A percentile compares a stretch with the other conserved stretches of the same genome.
Conservation (phyloP, 37 sponge, comb jelly and placozoan genomes). For the Spongia lamella region DNA sequence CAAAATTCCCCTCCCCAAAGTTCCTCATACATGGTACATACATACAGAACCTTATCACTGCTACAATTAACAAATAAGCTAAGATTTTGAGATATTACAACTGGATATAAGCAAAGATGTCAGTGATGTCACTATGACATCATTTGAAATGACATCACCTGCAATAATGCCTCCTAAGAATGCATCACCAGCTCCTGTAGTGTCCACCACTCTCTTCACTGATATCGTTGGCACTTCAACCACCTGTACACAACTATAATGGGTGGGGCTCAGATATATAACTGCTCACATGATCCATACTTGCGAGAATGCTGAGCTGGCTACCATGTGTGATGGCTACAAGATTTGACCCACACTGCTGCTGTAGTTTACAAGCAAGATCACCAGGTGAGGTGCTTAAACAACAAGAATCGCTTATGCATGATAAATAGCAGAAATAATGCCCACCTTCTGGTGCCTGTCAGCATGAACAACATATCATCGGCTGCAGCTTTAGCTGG, state of each 20-base stretch:
- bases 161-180: constrained; percentile 84
- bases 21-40: no score
- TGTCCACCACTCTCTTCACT: constrained; percentile 65
- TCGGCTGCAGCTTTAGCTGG: constrained; percentile 73
- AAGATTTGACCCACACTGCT: constrained; percentile 68
- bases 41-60: background rate
- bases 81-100: background rate
- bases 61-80: background rate
- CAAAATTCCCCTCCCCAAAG: no score
- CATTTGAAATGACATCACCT: no score
- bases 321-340: constrained; percentile 81
- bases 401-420: background rate
- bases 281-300: constrained; percentile 36
- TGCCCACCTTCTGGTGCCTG: constrained; percentile 17
- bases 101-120: no score
- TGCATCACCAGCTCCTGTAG: constrained; percentile 94
- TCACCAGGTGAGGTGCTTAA: background rate
- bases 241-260: constrained; percentile 24
- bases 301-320: constrained; percentile 52
- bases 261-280: background rate
- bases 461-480: constrained; percentile 36
- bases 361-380: constrained; percentile 18
- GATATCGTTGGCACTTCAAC: constrained; percentile 48
- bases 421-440: background rate
- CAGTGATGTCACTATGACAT: background rate